A percentile compares a stretch with the other conserved stretches of the same genome.
Conservation (phyloP, 1,140 invertebrate genomes). For the Oedothorax gibbosus region DNA sequence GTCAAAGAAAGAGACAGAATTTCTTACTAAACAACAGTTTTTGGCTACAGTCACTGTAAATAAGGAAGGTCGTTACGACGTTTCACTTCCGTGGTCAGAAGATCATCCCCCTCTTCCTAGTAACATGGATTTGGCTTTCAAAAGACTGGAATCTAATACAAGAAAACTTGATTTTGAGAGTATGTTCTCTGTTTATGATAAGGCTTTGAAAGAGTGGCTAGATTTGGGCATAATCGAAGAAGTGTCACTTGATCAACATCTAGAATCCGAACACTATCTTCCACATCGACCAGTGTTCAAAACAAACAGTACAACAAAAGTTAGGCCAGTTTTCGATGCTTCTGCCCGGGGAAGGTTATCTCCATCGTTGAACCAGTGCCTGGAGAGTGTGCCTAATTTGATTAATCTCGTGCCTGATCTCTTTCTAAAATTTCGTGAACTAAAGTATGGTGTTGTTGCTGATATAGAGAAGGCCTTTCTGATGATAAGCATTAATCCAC, state of each 20-base stretch:
- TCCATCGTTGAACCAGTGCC: slow-evolving; percentile 56
- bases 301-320: slow-evolving; percentile 57
- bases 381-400: slow-evolving; percentile 55
- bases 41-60: not conserved
- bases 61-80: not conserved
- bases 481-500: not conserved
- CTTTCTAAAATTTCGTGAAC: not conserved
- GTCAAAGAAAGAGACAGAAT: not conserved
- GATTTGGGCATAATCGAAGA: not conserved
- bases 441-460: not conserved
- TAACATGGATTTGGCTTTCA: not conserved
- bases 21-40: not conserved
- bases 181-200: not conserved
- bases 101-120: not conserved
- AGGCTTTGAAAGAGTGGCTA: not conserved
- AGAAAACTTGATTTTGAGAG: not conserved
- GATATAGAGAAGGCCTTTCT: slow-evolving; percentile 37
- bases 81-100: slow-evolving; percentile 5
- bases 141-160: not conserved
- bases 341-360: slow-evolving; percentile 53
- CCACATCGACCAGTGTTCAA: not conserved
- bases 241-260: not conserved
- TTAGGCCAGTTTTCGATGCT: slow-evolving; percentile 64
- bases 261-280: not conserved
- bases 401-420: slow-evolving; percentile 17